Conservation (phyloP, 2,888 invertebrate species). For the Phengaris arion region DNA sequence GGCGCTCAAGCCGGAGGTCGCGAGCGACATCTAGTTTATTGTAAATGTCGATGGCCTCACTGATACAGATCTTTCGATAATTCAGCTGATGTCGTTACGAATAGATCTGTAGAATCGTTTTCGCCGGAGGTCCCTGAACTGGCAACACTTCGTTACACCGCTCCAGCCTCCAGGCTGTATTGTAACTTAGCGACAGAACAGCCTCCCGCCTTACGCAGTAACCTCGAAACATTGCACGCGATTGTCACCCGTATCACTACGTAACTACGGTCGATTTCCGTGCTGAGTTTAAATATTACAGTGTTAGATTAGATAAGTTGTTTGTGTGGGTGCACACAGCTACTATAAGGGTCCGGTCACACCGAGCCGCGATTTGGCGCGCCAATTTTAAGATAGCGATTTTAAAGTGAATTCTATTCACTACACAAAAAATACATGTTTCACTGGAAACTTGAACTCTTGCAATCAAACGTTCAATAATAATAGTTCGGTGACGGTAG, state of each 20-base stretch:
- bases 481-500: no score
- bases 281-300: neutral
- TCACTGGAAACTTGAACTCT: no score
- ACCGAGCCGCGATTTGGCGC: no score
- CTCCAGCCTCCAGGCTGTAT: conserved; percentile 6
- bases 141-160: neutral
- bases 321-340: conserved; percentile 38
- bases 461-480: no score
- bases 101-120: neutral
- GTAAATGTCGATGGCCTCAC: neutral
- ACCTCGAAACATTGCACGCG: conserved; percentile 18
- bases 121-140: neutral
- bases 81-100: no score
- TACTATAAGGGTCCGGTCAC: conserved; percentile 2
- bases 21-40: no score
- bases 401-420: no score
- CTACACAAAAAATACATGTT: no score
- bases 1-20: no score
- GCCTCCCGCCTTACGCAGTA: neutral
- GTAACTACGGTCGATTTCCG: neutral
- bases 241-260: neutral
- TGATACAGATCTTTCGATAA: neutral
- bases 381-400: no score
- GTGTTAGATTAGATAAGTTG: conserved; percentile 30
- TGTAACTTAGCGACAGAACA: neutral